Percentiles rank a stretch among this genome's conserved stretches.
These are phyloP conservation scores for Liolophura sinensis DNA, from an alignment of 1,140 invertebrate genomes.

Conservation along the genomic window DNA sequence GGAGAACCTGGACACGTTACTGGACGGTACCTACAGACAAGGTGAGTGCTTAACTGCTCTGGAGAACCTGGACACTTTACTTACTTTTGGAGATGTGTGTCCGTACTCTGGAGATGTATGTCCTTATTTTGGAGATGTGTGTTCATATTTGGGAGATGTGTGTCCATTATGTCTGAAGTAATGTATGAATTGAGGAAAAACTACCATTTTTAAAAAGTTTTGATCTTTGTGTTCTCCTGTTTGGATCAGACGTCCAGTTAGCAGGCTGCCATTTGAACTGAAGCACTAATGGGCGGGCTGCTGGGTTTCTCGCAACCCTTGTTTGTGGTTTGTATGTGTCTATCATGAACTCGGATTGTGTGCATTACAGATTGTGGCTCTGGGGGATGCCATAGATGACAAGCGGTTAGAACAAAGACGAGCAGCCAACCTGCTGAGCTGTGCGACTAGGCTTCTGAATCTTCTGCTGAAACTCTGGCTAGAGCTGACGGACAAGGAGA, in stretches of 20 bases:
- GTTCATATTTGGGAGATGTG: too few relatives aligned
- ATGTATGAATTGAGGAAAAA: too few relatives aligned
- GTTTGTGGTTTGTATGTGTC: too few relatives aligned
- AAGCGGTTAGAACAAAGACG: conserved; percentile 48
- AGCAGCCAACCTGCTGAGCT: conserved; percentile 51
- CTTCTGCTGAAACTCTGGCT: conserved; percentile 54
- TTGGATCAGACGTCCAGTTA: too few relatives aligned
- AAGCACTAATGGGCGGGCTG: too few relatives aligned
- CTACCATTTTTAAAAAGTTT: too few relatives aligned
- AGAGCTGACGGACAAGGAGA: conserved; percentile 53
- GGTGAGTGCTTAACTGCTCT: conserved; percentile 63
- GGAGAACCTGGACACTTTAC: conserved; percentile 68
- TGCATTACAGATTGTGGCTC: conserved; percentile 46
- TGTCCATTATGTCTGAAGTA: too few relatives aligned
- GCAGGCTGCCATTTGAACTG: too few relatives aligned
- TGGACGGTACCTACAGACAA: conserved; percentile 71
- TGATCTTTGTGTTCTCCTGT: too few relatives aligned
- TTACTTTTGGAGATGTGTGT: conserved; percentile 47
- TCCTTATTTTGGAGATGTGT: too few relatives aligned
- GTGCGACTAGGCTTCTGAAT: conserved; percentile 54
- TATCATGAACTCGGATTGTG: neutral
- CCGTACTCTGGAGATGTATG: too few relatives aligned
- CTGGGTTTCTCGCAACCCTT: too few relatives aligned
- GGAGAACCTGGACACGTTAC: conserved; percentile 68
- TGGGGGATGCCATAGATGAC: conserved; percentile 54